Evolutionary conservation across 2,888 invertebrate genomes (phyloP), one percentile per base, ranked within the genome.

Genomic region (Leptura quadrifasciata): DNA sequence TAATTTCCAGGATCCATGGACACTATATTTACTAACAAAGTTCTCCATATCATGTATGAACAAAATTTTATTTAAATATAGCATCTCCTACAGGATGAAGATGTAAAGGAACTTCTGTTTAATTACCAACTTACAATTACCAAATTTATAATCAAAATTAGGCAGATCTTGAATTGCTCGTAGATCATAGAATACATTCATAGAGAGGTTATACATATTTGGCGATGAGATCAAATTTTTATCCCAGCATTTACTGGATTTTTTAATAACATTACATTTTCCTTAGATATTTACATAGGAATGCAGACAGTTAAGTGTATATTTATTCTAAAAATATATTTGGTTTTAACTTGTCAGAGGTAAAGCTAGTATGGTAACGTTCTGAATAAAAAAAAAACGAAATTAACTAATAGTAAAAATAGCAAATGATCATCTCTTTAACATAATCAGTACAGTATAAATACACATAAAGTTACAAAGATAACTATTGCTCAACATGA

Each of bases 321-420:
- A 69, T 58, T 69, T 39, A 58, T 39, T 69, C 69, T 69, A 69
- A 69, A 69, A 69, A 69, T 69, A 69, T 69, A 69, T 69, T 69
- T 69, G 35, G 58, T 31, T 69, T 69, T 39, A 39, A 69, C 69
- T 39, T 24, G 20, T 31, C 15, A 15, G 58, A 12, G 39, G 58
- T 20, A 21, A 20, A 31, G 35, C 1, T 17, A 18, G 31, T 68
- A 58, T 69, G 58, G 58, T 69, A 69, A 58, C 15, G n/a, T 69
- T 69, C 69, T 69, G 69, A 69, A 68, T 35, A 68, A 60, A 39
- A 58, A n/a, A 31, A 15, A 27, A 27, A 67, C 24, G 17, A 58
- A 58, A 58, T 15, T 24, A 18, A 58, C n/a, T 3, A 39, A 63
- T 39, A 35, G 39, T 63, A 63, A 54, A 68, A 68, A 68, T 27